Conservation (phyloP, 2,113 vertebrate species). For the Podarcis cretensis region DNA sequence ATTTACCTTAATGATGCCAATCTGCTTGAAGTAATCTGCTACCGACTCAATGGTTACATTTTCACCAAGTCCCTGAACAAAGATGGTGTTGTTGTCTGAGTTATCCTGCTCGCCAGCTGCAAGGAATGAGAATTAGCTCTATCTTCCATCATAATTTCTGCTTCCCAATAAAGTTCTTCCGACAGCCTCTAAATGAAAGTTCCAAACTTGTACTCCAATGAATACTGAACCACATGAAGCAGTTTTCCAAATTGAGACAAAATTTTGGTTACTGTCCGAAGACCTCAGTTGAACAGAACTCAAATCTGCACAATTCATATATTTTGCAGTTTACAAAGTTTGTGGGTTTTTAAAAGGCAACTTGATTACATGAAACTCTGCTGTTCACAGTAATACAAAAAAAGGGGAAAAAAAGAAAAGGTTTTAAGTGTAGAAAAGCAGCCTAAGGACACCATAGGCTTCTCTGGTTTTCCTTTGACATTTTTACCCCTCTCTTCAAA, state of each 20-base stretch:
- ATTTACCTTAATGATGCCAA: conserved; percentile 90
- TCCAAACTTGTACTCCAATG: neutral
- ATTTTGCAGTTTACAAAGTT: neutral
- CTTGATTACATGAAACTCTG: neutral
- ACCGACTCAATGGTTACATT: conserved; percentile 89
- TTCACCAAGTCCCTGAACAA: conserved; percentile 91
- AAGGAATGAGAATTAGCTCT: neutral
- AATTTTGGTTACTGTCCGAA: neutral
- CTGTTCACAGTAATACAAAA: neutral
- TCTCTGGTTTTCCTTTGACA: neutral
- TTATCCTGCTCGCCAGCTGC: conserved; percentile 87
- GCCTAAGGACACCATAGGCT: neutral
- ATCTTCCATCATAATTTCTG: neutral
- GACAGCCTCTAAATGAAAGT: neutral
- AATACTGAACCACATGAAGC: neutral
- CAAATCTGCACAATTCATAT: neutral
- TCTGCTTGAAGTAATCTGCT: conserved; percentile 93
- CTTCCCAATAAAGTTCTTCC: neutral
- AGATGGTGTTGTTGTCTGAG: conserved; percentile 95
- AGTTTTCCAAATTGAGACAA: neutral
- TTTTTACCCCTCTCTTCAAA: neutral
- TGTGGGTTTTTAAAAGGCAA: neutral
- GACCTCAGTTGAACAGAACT: neutral
- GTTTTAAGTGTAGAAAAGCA: neutral
- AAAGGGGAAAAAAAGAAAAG: no score